phyloP scores from a whole-genome alignment of 1,140 invertebrate species.

The Procambarus virginalis region DNA sequence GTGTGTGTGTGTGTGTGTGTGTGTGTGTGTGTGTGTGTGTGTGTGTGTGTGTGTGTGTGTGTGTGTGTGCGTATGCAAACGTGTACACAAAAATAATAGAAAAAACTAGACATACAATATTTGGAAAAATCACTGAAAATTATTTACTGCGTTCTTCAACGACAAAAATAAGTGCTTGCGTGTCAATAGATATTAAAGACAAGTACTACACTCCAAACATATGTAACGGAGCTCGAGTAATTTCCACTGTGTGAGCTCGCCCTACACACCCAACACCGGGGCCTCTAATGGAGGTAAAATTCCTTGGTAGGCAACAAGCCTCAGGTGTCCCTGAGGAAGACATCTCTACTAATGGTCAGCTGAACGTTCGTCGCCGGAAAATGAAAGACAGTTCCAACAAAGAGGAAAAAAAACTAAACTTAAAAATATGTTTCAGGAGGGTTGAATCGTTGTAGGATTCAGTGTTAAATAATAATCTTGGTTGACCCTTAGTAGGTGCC shows the following conservation, averaged over 20 bases:
- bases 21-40: slow-evolving; percentile 22
- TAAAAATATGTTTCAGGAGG: not conserved
- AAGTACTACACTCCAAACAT: too few relatives aligned
- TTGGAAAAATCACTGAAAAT: too few relatives aligned
- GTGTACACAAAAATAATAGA: too few relatives aligned
- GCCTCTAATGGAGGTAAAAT: too few relatives aligned
- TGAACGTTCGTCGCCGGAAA: not conserved
- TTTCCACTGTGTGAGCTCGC: too few relatives aligned
- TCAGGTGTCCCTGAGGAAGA: not conserved
- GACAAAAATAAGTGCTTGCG: too few relatives aligned
- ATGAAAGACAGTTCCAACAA: not conserved
- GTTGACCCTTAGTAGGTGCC: not conserved
- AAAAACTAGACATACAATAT: too few relatives aligned
- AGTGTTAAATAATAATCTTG: not conserved
- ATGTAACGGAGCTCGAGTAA: too few relatives aligned
- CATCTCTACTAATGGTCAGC: not conserved
- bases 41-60: slow-evolving; percentile 14
- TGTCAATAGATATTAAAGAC: too few relatives aligned
- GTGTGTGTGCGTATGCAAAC: too few relatives aligned
- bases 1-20: slow-evolving; percentile 22
- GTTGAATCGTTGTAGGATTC: not conserved
- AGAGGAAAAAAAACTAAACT: not conserved
- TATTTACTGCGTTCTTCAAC: too few relatives aligned
- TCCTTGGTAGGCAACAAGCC: not conserved
- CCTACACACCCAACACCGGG: too few relatives aligned